Conservation (phyloP, 2,113 vertebrate genomes). For the Aepyceros melampus region DNA sequence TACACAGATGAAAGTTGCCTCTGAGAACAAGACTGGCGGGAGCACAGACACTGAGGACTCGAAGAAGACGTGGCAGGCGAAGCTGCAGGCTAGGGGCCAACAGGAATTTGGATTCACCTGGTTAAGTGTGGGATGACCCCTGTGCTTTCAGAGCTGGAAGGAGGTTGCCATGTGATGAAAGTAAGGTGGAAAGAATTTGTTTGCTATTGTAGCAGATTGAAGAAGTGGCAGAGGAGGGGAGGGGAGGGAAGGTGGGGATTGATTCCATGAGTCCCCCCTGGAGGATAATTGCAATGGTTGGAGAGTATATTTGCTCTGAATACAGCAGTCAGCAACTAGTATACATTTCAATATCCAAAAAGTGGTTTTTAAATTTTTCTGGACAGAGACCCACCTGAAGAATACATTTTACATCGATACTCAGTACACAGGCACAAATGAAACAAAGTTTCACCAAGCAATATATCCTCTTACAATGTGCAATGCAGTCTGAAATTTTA, state of each 20-base stretch:
- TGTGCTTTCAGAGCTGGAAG: neutral
- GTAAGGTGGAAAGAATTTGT: neutral
- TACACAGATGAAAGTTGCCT: neutral
- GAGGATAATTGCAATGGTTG: no score
- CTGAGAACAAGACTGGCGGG: neutral
- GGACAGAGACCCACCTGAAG: neutral
- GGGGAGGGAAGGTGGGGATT: neutral
- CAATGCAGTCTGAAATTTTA: neutral
- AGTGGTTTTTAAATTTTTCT: neutral
- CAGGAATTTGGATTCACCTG: neutral
- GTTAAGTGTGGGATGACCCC: rapidly evolving
- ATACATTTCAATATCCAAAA: neutral
- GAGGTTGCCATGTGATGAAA: neutral
- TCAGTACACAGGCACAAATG: neutral
- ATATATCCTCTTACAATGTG: neutral
- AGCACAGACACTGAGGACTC: no score
- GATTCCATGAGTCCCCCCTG: neutral
- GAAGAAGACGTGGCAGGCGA: rapidly evolving
- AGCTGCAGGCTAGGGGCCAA: rapidly evolving
- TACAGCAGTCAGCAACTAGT: neutral
- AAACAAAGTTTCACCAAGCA: neutral
- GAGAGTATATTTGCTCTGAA: neutral
- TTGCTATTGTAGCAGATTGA: neutral
- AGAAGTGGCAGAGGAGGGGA: neutral
- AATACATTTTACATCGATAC: neutral